phyloP scores from a whole-genome alignment of 2,797 vertebrate species.

The Siniperca scherzeri region DNA sequence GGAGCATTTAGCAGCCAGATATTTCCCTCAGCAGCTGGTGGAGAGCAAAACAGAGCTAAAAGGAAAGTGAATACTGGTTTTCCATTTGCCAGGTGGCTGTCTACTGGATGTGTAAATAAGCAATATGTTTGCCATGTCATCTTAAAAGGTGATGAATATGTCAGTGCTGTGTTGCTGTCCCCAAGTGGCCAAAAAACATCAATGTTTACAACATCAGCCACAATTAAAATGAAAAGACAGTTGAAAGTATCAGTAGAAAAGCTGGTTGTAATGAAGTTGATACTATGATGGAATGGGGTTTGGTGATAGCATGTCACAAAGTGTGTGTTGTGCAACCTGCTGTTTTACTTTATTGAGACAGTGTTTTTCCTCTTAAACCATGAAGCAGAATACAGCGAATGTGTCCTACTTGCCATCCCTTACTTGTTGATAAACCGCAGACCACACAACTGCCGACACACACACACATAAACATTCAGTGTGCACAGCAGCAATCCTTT shows the following conservation, averaged over 20 bases:
- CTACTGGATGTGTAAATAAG: background rate
- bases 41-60: slow-evolving; percentile 13
- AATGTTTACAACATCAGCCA: background rate
- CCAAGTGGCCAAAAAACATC: background rate
- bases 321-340: slow-evolving; percentile 14
- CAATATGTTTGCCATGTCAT: background rate
- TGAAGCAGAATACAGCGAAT: background rate
- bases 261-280: background rate
- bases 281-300: background rate
- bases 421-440: slow-evolving; percentile 52
- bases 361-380: background rate
- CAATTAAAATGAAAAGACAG: background rate
- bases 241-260: background rate
- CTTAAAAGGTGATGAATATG: background rate
- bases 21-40: background rate
- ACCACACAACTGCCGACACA: slow-evolving; percentile 33
- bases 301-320: background rate
- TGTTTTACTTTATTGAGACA: slow-evolving; percentile 18
- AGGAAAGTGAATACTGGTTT: background rate
- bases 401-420: slow-evolving; percentile 14
- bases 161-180: background rate
- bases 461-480: slow-evolving; percentile 52
- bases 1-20: background rate
- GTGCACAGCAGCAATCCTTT: slow-evolving; percentile 23
- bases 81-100: no score